A percentile compares a stretch with the other conserved stretches of the same genome.
These are phyloP conservation scores for Cliona cf. orientalis DNA, from an alignment of 37 sponge, comb jelly and placozoan species.

Conservation along the genomic window DNA sequence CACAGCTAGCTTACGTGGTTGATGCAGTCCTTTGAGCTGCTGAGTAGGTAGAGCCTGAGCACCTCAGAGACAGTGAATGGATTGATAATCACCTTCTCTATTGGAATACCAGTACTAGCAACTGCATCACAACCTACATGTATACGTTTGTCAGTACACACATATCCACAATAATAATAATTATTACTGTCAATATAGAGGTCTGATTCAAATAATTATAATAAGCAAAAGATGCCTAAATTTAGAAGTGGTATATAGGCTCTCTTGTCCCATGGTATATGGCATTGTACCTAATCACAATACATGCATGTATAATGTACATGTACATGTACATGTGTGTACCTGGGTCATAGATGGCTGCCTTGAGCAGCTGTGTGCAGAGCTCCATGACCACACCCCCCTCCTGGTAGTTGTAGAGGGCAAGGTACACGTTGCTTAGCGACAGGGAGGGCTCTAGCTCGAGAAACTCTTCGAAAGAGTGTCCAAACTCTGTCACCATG, in stretches of 20 bases:
- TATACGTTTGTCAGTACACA: background rate
- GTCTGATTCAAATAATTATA: too few species aligned
- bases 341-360: constrained; percentile 46
- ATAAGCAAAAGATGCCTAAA: too few species aligned
- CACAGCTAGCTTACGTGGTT: background rate
- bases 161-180: background rate
- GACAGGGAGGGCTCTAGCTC: constrained; percentile 49
- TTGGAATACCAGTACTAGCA: constrained; percentile 33
- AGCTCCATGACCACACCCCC: constrained; percentile 26
- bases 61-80: constrained; percentile 65
- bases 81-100: constrained; percentile 51
- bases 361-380: constrained; percentile 41
- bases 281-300: too few species aligned
- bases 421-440: constrained; percentile 40
- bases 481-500: constrained; percentile 81
- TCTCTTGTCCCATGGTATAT: too few species aligned
- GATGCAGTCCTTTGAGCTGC: constrained; percentile 2
- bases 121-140: constrained; percentile 8
- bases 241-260: too few species aligned
- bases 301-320: too few species aligned
- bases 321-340: too few species aligned
- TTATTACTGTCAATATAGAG: too few species aligned
- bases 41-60: constrained; percentile 49
- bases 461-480: constrained; percentile 80
- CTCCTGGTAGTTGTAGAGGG: constrained; percentile 22